Evolutionary conservation across 2,888 invertebrate species (phyloP).

Genomic region (Sisyra terminalis): DNA sequence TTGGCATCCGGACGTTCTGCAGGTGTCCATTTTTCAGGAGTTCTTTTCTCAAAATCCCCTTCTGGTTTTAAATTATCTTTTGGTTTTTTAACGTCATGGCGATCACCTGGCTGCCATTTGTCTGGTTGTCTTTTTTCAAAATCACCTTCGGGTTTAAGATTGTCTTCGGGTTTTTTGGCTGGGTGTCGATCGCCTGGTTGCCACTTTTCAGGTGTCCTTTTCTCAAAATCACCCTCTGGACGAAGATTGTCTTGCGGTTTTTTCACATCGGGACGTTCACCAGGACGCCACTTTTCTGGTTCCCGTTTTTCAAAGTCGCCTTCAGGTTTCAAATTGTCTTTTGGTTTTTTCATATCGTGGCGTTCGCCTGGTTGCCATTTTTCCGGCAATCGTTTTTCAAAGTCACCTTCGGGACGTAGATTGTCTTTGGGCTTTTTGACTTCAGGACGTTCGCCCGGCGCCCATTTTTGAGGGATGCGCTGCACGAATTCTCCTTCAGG

Average conservation of each 20-base stretch:
- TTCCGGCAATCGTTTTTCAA: constrained; percentile 23
- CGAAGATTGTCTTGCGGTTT: constrained; percentile 44
- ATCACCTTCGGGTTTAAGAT: constrained; percentile 32
- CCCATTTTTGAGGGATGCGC: constrained; percentile 17
- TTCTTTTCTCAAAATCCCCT: constrained; percentile 22
- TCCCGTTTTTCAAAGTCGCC: constrained; percentile 33
- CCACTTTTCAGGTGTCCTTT: constrained; percentile 24
- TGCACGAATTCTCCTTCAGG: constrained; percentile 26
- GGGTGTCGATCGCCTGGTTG: constrained; percentile 26
- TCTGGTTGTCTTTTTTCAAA: constrained; percentile 28
- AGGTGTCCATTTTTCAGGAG: constrained; percentile 22
- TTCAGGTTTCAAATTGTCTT: constrained; percentile 31
- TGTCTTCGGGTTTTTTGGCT: constrained; percentile 30
- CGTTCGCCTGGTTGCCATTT: constrained; percentile 29
- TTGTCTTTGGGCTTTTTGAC: constrained; percentile 31
- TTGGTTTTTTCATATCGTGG: constrained; percentile 30
- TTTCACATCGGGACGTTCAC: constrained; percentile 30
- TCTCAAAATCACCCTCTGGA: constrained; percentile 42
- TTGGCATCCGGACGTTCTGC: constrained; percentile 27
- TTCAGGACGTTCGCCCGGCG: constrained; percentile 25
- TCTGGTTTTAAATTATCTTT: constrained; percentile 24
- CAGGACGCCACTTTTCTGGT: constrained; percentile 29
- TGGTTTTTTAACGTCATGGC: constrained; percentile 25
- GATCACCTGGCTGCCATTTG: constrained; percentile 32
- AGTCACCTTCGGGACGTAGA: constrained; percentile 34